Percentiles rank a stretch among this genome's conserved stretches.
Conservation (phyloP, 2,113 vertebrate genomes). For the Carassius carassius region DNA sequence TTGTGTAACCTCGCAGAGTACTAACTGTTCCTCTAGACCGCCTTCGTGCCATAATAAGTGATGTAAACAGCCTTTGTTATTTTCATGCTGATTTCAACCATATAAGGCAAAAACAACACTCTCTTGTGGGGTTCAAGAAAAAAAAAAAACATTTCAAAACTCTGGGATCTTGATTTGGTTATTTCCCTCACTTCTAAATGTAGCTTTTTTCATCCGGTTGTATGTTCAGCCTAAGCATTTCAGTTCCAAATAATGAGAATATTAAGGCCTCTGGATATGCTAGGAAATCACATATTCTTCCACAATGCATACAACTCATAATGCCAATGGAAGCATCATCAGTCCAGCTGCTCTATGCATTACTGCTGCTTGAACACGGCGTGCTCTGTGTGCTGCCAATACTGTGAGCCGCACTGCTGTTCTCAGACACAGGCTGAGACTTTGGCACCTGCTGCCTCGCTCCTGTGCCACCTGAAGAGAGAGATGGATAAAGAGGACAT, state of each 20-base stretch:
- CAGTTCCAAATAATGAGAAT: neutral
- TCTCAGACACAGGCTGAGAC: slow-evolving; percentile 83
- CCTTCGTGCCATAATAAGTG: slow-evolving; percentile 23
- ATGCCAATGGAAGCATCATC: neutral
- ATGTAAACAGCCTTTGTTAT: slow-evolving; percentile 53
- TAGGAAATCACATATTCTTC: neutral
- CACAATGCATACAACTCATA: too few relatives aligned
- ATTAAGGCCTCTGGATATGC: slow-evolving; percentile 16
- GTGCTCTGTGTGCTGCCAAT: slow-evolving; percentile 96
- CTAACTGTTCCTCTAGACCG: slow-evolving; percentile 51
- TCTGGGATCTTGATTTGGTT: slow-evolving; percentile 39
- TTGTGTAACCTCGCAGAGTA: slow-evolving; percentile 2
- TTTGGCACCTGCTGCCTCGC: slow-evolving; percentile 83
- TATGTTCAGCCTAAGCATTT: slow-evolving; percentile 23
- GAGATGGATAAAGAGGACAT: neutral
- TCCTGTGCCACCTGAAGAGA: slow-evolving; percentile 76
- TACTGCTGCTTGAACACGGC: slow-evolving; percentile 93
- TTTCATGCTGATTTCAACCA: slow-evolving; percentile 57
- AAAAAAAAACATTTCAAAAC: slow-evolving; percentile 24
- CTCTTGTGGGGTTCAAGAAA: slow-evolving; percentile 26
- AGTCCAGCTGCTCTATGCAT: slow-evolving; percentile 73
- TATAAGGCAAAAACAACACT: slow-evolving; percentile 60
- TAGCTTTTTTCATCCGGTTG: slow-evolving; percentile 42
- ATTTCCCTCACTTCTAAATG: slow-evolving; percentile 24
- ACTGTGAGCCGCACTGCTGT: slow-evolving; percentile 93